phyloP scores from a whole-genome alignment of 64 coral and sea anemone species.

The Montipora foliosa region DNA sequence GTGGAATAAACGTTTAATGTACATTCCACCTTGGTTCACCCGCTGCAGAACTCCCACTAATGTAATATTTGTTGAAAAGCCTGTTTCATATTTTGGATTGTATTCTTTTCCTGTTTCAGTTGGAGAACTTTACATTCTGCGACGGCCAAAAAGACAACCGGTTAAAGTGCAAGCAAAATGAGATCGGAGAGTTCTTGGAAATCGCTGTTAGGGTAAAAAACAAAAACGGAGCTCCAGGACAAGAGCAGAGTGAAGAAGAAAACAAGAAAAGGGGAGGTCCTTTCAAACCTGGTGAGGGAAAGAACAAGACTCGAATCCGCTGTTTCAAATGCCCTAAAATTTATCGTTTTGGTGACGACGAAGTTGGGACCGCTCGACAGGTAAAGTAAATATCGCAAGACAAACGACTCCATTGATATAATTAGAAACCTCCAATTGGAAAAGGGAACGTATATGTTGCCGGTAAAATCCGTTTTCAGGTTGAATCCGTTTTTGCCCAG shows the following conservation, averaged over 20 bases:
- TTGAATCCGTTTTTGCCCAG: too few species aligned
- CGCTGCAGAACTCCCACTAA: too few species aligned
- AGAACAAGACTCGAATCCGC: not conserved
- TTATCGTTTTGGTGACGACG: not conserved
- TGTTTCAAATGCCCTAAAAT: not conserved
- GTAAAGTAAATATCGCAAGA: not conserved
- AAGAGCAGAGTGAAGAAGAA: not conserved
- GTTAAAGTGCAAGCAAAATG: not conserved
- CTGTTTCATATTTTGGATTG: not conserved
- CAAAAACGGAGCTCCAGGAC: not conserved
- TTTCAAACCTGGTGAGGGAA: not conserved
- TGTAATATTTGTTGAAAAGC: not conserved
- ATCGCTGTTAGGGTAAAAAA: not conserved
- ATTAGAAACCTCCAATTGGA: too few species aligned
- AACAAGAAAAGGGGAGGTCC: not conserved
- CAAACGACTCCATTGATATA: too few species aligned
- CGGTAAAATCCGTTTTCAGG: too few species aligned
- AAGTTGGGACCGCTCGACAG: not conserved
- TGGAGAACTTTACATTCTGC: constrained; percentile 25
- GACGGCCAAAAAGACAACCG: not conserved
- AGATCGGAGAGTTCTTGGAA: not conserved
- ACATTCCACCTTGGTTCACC: too few species aligned
- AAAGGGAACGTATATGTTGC: too few species aligned
- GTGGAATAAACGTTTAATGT: too few species aligned
- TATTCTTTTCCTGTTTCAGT: not conserved